phyloP scores from a whole-genome alignment of 1,140 invertebrate genomes.

The Tribolium madens region DNA sequence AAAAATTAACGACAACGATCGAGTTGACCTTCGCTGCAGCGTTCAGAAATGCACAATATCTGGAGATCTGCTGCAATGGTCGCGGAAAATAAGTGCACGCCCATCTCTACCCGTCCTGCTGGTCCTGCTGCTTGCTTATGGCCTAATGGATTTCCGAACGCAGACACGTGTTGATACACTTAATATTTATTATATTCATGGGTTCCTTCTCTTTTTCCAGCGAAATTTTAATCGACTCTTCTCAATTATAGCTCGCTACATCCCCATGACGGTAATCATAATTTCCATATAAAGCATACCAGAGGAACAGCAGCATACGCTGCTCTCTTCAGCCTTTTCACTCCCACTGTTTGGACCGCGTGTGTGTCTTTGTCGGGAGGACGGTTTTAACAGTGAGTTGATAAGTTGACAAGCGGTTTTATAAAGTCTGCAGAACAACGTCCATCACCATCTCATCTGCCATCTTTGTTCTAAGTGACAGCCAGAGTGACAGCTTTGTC shows the following conservation, averaged over 20 bases:
- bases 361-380: conserved; percentile 21
- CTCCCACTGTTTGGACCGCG: background rate
- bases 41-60: conserved; percentile 52
- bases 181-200: conserved; percentile 28
- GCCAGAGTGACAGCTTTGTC: conserved; percentile 60
- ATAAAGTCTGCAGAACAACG: conserved; percentile 54
- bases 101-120: conserved; percentile 23
- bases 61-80: conserved; percentile 47
- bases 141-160: background rate
- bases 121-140: background rate
- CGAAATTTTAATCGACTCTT: conserved; percentile 43
- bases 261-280: conserved; percentile 43
- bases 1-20: conserved; percentile 54
- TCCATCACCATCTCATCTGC: conserved; percentile 61
- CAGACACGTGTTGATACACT: conserved; percentile 29
- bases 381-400: conserved; percentile 40
- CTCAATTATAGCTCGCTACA: conserved; percentile 42
- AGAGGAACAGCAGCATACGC: background rate
- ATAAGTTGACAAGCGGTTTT: conserved; percentile 55
- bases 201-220: conserved; percentile 26
- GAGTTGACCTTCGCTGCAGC: conserved; percentile 50
- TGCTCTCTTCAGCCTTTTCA: conserved; percentile 17
- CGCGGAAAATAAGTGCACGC: conserved; percentile 42
- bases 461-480: conserved; percentile 62
- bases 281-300: conserved; percentile 43